These are phyloP conservation scores for Cosmia pyralina DNA, from an alignment of 2,888 invertebrate genomes.

Conservation along the genomic window DNA sequence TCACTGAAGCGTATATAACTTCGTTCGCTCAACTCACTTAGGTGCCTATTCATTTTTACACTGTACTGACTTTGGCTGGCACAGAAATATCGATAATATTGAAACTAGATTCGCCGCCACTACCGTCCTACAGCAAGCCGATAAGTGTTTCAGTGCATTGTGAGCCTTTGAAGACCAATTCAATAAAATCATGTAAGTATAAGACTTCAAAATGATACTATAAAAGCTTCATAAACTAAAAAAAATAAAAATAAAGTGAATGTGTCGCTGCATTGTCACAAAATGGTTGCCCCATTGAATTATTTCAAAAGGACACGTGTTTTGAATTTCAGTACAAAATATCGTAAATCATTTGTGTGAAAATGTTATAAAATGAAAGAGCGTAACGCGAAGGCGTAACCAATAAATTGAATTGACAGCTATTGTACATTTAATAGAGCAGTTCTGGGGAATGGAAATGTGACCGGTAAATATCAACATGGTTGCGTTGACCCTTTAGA, in stretches of 20 bases:
- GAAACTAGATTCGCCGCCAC: constrained; percentile 41
- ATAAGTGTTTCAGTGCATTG: constrained; percentile 39
- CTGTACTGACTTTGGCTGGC: constrained; percentile 25
- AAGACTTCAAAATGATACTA: constrained; percentile 17
- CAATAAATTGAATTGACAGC: constrained; percentile 43
- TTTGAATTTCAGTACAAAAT: constrained; percentile 38
- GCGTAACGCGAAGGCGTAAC: constrained; percentile 10
- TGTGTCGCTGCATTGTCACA: constrained; percentile 16
- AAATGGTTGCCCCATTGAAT: constrained; percentile 22
- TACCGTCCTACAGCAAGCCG: constrained; percentile 2
- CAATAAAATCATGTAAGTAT: constrained; percentile 34
- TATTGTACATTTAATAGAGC: constrained; percentile 50
- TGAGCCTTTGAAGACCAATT: constrained; percentile 44
- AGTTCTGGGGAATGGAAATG: constrained; percentile 34
- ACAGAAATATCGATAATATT: constrained; percentile 45
- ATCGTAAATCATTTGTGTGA: constrained; percentile 36
- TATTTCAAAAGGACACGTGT: constrained; percentile 35
- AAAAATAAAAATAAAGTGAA: too few relatives aligned
- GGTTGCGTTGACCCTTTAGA: constrained; percentile 31
- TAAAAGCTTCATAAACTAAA: constrained; percentile 24
- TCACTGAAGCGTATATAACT: constrained; percentile 46
- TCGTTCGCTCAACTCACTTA: constrained; percentile 42
- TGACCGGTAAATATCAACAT: constrained; percentile 29
- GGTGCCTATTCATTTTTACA: constrained; percentile 55
- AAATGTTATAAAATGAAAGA: constrained; percentile 30